Base-by-base conservation (phyloP, 2,888 invertebrate genomes). In the Stictocephala bisonia region DNA sequence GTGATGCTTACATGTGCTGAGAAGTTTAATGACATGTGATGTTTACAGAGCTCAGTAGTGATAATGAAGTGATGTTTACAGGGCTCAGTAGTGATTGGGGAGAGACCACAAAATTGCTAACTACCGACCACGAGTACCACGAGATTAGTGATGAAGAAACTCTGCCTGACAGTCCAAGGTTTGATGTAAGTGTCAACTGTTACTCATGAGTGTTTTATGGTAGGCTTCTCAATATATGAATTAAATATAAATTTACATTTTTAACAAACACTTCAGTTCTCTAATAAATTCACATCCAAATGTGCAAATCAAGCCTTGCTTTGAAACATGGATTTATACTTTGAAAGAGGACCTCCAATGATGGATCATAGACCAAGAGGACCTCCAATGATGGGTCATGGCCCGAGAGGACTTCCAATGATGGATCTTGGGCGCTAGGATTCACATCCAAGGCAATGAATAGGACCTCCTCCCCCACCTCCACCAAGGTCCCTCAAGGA, bases 81-180 rank as follows among this genome's bases (percentile, higher is more conserved):
- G 70, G 70, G 18, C 48, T 73, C 18, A 74, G 29, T 73, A 53
- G 35, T 75, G 76, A 66, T 50, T 78, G 73, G 78, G 77, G 4
- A 60, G 77, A 48, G 40, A 75, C 44, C 48, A 75, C 67, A 50
- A 76, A 77, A 66, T 73, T 85, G 71, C 85, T 82, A 18, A 64
- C 73, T 11, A 76, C 82, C 81, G 89, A 90, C 80, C 93, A 93
- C 80, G 93, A 93, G 80, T 93, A 93, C 81, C 93, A 93, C 81
- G 93, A 93, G 84, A 93, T 93, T 77, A 92, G 92, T 72, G 93
- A 93, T 82, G 93, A 93, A 80, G 93, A 93, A 79, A 87, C 79
- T 60, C 66, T 73, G 56, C 78, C 77, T 7, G 80, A 79, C 80
- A 83, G 73, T 81, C 83, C 71, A 13, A 79, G 83, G 70, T 85